phyloP scores from a whole-genome alignment of 2,888 invertebrate species.

The Lymantria monacha region DNA sequence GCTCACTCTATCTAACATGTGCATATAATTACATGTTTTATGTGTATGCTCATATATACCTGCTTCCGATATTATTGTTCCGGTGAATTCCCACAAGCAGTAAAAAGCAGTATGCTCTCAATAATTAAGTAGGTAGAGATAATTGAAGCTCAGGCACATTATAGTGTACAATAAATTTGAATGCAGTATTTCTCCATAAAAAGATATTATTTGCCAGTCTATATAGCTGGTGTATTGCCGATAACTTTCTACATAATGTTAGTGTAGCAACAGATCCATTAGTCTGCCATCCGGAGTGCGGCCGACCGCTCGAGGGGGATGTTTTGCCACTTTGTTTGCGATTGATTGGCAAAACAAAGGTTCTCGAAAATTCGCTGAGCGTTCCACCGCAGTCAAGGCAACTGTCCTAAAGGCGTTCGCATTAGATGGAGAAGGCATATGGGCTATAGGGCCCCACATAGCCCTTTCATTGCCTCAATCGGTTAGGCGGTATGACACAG shows the following conservation, averaged over 20 bases:
- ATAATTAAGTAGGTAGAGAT: constrained; percentile 50
- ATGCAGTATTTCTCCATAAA: constrained; percentile 30
- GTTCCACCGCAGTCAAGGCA: no score
- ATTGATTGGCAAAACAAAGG: no score
- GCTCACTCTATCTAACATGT: constrained; percentile 7
- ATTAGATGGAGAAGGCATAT: no score
- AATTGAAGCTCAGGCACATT: constrained; percentile 27
- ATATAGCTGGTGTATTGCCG: no score
- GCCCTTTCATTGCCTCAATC: no score
- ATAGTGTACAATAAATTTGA: constrained; percentile 23
- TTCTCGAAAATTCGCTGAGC: no score
- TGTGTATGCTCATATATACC: constrained; percentile 16
- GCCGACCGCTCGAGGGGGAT: no score
- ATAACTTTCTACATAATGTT: constrained; percentile 1
- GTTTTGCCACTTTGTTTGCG: no score
- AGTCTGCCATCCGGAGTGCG: neutral
- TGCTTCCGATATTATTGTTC: constrained; percentile 70
- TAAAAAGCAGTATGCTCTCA: constrained; percentile 59
- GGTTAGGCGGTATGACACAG: no score
- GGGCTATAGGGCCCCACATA: no score
- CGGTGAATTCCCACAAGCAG: constrained; percentile 66
- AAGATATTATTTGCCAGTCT: constrained; percentile 4
- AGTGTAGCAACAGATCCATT: neutral
- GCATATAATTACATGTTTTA: constrained; percentile 18
- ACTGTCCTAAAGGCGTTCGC: no score